phyloP scores from a whole-genome alignment of 2,797 vertebrate genomes.

The Amphiprion clarkii region DNA sequence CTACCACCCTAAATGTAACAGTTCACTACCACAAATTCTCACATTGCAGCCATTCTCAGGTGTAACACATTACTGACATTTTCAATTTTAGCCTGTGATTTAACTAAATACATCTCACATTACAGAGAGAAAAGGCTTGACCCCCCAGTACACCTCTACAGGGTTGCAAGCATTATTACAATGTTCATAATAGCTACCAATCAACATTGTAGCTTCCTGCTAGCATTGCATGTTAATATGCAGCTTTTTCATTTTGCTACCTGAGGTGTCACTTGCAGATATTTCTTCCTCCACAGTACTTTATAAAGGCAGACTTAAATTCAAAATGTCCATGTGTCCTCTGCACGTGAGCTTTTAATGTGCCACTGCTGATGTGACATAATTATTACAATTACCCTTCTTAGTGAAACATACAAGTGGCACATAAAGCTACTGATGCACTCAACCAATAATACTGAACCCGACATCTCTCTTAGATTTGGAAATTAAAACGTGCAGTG shows the following conservation, averaged over 20 bases:
- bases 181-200: neutral
- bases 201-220: neutral
- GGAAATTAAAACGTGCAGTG: neutral
- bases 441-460: neutral
- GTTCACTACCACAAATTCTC: conserved; percentile 34
- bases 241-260: neutral
- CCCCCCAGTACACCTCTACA: neutral
- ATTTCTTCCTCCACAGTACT: neutral
- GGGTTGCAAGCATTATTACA: neutral
- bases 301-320: conserved; percentile 17
- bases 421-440: conserved; percentile 1
- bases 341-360: neutral
- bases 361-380: neutral
- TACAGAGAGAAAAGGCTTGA: neutral
- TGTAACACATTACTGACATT: conserved; percentile 21
- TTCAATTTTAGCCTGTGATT: conserved; percentile 11
- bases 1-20: conserved; percentile 55
- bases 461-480: conserved; percentile 1
- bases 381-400: neutral
- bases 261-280: neutral
- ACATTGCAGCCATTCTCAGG: conserved; percentile 3
- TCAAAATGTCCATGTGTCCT: conserved; percentile 21
- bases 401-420: conserved; percentile 1
- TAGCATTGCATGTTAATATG: conserved; percentile 1
- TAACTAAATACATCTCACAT: conserved; percentile 5